A percentile compares a stretch with the other conserved stretches of the same genome.
Evolutionary conservation across 2,888 invertebrate genomes (phyloP).

Genomic region (Drosophila seclusa): DNA sequence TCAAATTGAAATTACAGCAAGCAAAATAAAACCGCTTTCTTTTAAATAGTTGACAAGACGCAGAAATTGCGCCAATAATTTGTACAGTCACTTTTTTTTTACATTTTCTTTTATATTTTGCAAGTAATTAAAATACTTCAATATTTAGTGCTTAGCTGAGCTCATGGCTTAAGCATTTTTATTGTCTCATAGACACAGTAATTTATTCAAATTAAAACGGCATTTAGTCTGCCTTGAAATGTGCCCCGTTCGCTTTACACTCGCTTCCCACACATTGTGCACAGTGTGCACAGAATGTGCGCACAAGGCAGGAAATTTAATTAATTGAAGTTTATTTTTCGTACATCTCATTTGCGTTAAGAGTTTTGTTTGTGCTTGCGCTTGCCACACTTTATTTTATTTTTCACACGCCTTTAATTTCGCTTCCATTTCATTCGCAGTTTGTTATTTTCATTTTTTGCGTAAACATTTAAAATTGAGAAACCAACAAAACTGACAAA

Average conservation of each 20-base stretch:
- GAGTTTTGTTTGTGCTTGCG: conserved; percentile 28
- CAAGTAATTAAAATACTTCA: conserved; percentile 56
- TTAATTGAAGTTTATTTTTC: conserved; percentile 49
- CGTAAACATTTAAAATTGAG: conserved; percentile 54
- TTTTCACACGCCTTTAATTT: conserved; percentile 62
- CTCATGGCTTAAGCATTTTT: conserved; percentile 47
- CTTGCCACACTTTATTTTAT: conserved; percentile 57
- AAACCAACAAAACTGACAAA: conserved; percentile 33
- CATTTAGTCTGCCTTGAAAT: conserved; percentile 38
- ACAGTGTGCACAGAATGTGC: conserved; percentile 37
- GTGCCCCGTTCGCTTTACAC: conserved; percentile 28
- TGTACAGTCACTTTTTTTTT: neutral
- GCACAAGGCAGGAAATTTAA: conserved; percentile 49
- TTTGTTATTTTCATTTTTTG: conserved; percentile 48
- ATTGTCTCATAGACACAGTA: conserved; percentile 43
- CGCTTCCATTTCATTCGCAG: conserved; percentile 45
- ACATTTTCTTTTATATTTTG: neutral
- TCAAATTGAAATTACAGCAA: conserved; percentile 28
- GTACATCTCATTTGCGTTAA: conserved; percentile 34
- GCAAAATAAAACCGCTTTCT: conserved; percentile 35
- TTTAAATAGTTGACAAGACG: conserved; percentile 32
- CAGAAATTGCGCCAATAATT: conserved; percentile 28
- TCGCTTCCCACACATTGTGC: conserved; percentile 37
- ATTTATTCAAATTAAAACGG: conserved; percentile 67
- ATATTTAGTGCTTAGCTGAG: conserved; percentile 38